Evolutionary conservation across 2,113 vertebrate species (phyloP).

Genomic region (Perca schrenkii): DNA sequence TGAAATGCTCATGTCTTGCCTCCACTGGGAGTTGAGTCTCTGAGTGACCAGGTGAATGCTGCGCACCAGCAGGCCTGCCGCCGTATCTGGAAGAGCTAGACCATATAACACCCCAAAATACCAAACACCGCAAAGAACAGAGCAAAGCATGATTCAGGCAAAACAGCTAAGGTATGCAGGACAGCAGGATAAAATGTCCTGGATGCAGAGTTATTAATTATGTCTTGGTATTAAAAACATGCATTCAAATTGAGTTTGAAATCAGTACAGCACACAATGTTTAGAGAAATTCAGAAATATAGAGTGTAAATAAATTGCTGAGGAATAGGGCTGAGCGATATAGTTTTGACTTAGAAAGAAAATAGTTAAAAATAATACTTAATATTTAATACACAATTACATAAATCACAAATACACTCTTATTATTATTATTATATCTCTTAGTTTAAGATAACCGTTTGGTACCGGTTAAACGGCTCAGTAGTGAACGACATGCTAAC

Average conservation of each 20-base stretch:
- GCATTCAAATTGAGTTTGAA: slow-evolving; percentile 43
- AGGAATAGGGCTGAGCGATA: slow-evolving; percentile 39
- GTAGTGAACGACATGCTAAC: too few relatives aligned
- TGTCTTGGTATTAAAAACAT: slow-evolving; percentile 36
- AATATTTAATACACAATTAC: too few relatives aligned
- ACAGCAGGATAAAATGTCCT: slow-evolving; percentile 8
- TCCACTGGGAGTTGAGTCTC: slow-evolving; percentile 95
- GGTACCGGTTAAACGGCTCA: too few relatives aligned
- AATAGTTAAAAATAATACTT: not conserved
- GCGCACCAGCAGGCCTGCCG: slow-evolving; percentile 94
- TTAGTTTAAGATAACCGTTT: too few relatives aligned
- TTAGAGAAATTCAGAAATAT: not conserved
- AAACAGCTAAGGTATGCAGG: slow-evolving; percentile 1
- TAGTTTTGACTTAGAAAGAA: not conserved
- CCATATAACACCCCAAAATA: slow-evolving; percentile 91
- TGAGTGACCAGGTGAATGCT: slow-evolving; percentile 97
- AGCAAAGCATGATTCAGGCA: slow-evolving; percentile 81
- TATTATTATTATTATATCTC: too few relatives aligned
- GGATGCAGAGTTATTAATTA: slow-evolving; percentile 22
- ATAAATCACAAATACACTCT: too few relatives aligned
- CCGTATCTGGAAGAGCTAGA: slow-evolving; percentile 98
- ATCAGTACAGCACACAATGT: slow-evolving; percentile 34
- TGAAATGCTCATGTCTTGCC: slow-evolving; percentile 96
- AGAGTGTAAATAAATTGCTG: not conserved
- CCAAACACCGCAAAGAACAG: slow-evolving; percentile 88